phyloP scores from a whole-genome alignment of 1,140 invertebrate species.

The Parapsyche elsis region DNA sequence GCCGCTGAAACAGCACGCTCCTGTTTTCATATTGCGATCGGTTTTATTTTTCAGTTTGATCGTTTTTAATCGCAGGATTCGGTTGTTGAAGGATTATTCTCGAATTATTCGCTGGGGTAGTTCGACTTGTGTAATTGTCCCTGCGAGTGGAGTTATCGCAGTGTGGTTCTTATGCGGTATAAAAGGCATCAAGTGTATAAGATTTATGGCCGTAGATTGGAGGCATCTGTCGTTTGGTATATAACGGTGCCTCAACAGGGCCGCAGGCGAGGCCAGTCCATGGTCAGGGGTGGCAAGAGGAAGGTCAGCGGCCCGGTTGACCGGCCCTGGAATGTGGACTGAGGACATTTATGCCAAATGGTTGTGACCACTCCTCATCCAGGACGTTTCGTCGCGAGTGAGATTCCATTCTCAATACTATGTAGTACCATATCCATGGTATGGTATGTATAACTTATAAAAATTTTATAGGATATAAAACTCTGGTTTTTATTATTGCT shows the following conservation, averaged over 20 bases:
- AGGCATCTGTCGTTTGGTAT: not conserved
- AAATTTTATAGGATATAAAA: too few species aligned
- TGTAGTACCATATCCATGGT: too few species aligned
- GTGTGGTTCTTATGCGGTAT: not conserved
- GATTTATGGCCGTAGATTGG: not conserved
- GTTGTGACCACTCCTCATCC: not conserved
- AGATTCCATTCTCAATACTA: not conserved
- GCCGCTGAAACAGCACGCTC: too few species aligned
- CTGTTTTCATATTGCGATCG: too few species aligned
- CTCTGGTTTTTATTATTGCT: too few species aligned
- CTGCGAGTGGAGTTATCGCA: not conserved
- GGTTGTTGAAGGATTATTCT: too few species aligned
- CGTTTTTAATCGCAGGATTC: too few species aligned
- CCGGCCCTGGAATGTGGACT: constrained; percentile 25
- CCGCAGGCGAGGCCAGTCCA: not conserved
- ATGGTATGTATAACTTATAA: too few species aligned
- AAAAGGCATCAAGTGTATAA: not conserved
- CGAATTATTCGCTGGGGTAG: too few species aligned
- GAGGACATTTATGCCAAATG: constrained; percentile 9
- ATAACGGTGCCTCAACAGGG: constrained; percentile 5
- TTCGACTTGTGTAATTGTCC: not conserved
- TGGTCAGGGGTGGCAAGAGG: constrained; percentile 1
- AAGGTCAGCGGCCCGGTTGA: constrained; percentile 1
- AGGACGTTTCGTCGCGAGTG: not conserved
- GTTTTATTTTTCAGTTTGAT: too few species aligned